Evolutionary conservation across 2,888 invertebrate genomes (phyloP), one percentile per base, ranked within the genome.

Genomic region (Drosophila cognata): DNA sequence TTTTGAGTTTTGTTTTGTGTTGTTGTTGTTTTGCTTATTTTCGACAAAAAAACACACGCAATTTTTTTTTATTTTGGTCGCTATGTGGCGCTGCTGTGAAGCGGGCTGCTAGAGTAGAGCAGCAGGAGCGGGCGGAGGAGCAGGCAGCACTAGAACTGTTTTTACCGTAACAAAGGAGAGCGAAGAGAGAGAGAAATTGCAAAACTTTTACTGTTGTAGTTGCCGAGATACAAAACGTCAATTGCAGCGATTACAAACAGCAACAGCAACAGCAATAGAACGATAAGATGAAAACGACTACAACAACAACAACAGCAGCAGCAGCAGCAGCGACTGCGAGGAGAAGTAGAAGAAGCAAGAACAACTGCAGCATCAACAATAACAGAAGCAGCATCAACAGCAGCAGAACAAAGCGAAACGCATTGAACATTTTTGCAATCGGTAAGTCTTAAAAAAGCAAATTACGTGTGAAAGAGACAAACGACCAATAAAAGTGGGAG

Each of bases 361-460:
- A 60, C 60, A 59, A 29, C 53, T 52, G 31, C 8, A 53, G 31
- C 59, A 61, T 43, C 61, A 66, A 67, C 64, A 60, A 51, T 53
- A 60, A 59, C 65, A 38, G 36, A 25, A 55, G 21, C 46, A 52
- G 38, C 38, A 55, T 48, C 55, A 65, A 46, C 59, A 68, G 28
- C 67, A 63, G 55, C 74, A 67, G 57, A 48, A 69, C 75, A 71
- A 63, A 73, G 62, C 58, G 58, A 73, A 80, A 66, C 59, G 58
- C 66, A 82, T 88, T 91, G 80, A 90, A 84, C 80, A 84, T 87
- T 73, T 79, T 81, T 74, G 76, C 87, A 71, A 90, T 91, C 77
- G 91, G 91, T 91, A 74, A 92, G 91, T 91, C 61, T n/a, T 21
- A 18, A 38, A 41, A 7, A 11, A n/a, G 2, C 4, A 48, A 56